phyloP scores from a whole-genome alignment of 2,113 vertebrate genomes.

The Mungos mungo region DNA sequence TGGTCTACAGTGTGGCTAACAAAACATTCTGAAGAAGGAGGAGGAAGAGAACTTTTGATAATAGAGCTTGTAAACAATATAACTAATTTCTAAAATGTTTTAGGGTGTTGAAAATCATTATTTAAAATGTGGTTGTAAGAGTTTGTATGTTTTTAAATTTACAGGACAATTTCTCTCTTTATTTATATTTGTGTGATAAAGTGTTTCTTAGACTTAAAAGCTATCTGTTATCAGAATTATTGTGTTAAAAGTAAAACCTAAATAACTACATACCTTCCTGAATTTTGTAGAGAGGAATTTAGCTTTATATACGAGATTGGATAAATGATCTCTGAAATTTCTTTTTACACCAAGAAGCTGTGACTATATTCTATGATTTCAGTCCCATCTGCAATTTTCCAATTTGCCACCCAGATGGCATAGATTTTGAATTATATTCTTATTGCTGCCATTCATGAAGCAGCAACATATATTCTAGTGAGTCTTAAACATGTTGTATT shows the following conservation, averaged over 20 bases:
- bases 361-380: neutral
- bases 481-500: neutral
- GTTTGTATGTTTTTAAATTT: neutral
- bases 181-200: neutral
- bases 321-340: neutral
- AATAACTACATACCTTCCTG: neutral
- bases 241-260: neutral
- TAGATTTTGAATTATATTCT: neutral
- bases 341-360: neutral
- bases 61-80: neutral
- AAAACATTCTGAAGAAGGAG: neutral
- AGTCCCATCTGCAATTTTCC: neutral
- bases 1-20: neutral
- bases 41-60: neutral
- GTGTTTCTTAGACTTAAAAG: neutral
- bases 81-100: neutral
- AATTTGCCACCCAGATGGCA: neutral
- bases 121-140: neutral
- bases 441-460: neutral
- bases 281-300: neutral
- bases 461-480: neutral
- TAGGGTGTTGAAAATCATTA: neutral
- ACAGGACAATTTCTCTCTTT: neutral
- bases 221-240: neutral
- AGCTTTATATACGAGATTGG: neutral